Evolutionary conservation across 2,888 invertebrate species (phyloP).

Genomic region (Dasysyrphus albostriatus): DNA sequence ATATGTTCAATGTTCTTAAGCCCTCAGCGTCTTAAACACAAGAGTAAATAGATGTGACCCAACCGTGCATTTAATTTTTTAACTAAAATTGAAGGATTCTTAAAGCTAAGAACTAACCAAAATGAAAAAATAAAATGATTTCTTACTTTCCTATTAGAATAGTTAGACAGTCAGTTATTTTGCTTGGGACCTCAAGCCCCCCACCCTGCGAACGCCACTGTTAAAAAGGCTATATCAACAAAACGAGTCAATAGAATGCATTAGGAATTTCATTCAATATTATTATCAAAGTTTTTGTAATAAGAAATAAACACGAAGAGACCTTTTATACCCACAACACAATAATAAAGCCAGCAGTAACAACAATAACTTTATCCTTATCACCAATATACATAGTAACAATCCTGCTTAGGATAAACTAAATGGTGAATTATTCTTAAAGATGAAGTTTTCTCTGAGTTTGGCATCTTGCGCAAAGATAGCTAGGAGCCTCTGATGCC

Average conservation of each 20-base stretch:
- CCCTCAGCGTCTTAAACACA: no score
- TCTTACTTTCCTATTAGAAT: no score
- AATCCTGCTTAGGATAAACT: constrained; percentile 63
- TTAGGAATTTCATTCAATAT: constrained; percentile 29
- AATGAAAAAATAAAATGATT: no score
- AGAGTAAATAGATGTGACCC: no score
- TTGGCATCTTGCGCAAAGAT: constrained; percentile 30
- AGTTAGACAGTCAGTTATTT: no score
- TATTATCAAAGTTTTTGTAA: constrained; percentile 55
- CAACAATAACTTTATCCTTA: constrained; percentile 70
- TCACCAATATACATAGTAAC: constrained; percentile 50
- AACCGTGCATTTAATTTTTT: no score
- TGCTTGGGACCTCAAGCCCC: no score
- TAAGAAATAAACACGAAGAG: constrained; percentile 28
- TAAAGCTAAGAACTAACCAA: no score
- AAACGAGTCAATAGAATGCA: constrained; percentile 4
- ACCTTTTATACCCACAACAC: constrained; percentile 10
- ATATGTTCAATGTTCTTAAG: no score
- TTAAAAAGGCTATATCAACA: neutral
- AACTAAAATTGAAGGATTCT: no score
- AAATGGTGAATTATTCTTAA: constrained; percentile 65
- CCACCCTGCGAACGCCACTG: no score
- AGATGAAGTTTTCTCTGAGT: constrained; percentile 48
- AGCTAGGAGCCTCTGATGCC: neutral
- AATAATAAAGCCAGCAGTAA: constrained; percentile 38